phyloP scores from a whole-genome alignment of 23 tunicate species.

The Halocynthia aurantium region DNA sequence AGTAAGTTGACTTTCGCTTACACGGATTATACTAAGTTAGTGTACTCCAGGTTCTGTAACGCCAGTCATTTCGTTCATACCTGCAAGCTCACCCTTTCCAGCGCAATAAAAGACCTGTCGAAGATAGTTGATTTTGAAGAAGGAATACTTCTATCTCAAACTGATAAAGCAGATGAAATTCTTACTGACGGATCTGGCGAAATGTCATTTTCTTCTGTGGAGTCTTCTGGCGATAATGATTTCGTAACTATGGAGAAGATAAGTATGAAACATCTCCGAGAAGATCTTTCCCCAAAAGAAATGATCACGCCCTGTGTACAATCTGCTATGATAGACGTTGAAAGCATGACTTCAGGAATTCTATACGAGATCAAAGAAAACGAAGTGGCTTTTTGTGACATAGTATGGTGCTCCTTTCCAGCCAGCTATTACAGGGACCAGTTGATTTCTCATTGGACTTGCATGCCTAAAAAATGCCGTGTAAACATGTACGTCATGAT shows the following conservation, averaged over 20 bases:
- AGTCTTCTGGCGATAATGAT: background rate
- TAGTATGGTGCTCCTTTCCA: conserved; percentile 17
- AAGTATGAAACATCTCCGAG: background rate
- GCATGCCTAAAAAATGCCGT: conserved; percentile 13
- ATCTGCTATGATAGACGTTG: conserved; percentile 9
- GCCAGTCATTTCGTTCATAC: background rate
- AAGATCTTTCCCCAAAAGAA: background rate
- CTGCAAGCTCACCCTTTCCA: background rate
- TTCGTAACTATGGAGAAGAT: background rate
- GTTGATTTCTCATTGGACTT: background rate
- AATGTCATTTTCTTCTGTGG: background rate
- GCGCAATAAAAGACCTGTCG: background rate
- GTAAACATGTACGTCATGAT: conserved; percentile 19
- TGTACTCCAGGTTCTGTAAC: conserved; percentile 7
- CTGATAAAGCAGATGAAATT: background rate
- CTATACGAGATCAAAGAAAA: conserved; percentile 11
- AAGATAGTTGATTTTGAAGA: background rate
- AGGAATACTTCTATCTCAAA: background rate
- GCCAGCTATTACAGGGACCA: background rate
- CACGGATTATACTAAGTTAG: background rate
- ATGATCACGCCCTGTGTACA: conserved; percentile 17
- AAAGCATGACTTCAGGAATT: conserved; percentile 6
- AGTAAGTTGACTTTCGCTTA: background rate
- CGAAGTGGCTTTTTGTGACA: conserved; percentile 20
- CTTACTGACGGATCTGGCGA: background rate